Base-by-base conservation (phyloP, 2,888 invertebrate species). In the Eupithecia pulchellata region DNA sequence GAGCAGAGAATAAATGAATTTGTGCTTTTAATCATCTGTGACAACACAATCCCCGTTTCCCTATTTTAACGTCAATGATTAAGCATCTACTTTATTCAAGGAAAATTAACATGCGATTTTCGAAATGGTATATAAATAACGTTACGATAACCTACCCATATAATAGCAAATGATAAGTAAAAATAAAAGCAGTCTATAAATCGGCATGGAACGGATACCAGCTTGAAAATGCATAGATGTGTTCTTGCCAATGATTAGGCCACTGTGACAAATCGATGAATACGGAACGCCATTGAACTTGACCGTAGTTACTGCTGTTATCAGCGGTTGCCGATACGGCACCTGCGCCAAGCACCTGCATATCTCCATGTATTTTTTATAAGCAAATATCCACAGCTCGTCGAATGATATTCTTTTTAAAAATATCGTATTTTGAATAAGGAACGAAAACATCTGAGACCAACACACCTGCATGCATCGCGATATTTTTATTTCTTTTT, bases 271-370 rank as follows among this genome's bases (percentile, higher is more conserved):
- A 89, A 93, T 93, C 89, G 86, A 92, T 93, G 89, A 85, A 85
- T 82, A 85, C 90, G 88, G 84, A 78, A 80, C 90, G 91, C 88
- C 92, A 93, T 92, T 93, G 93, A 93, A 93, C 93, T 93, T 93
- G 92, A 88, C 89, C 88, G 83, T 70, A 69, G 71, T 67, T 75
- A 74, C 42, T 80, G 64, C 70, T 70, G 69, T 67, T 76, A 74
- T 92, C 93, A 91, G 91, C 91, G 90, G 91, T 86, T 86, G 80
- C 78, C 83, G 83, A 86, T 86, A 84, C 82, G 81, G 75, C 86
- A 85, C 81, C 82, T 82, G 84, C 80, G 72, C 60, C 64, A 68
- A 69, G 73, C 83, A 85, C 84, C 82, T 77, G 75, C 70, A 62
- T 9, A 17, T 11, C 60, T 32, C 13, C 11, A 20, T 34, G 42